Base-by-base conservation (phyloP, 2,888 invertebrate species). In the Lydus trimaculatus region DNA sequence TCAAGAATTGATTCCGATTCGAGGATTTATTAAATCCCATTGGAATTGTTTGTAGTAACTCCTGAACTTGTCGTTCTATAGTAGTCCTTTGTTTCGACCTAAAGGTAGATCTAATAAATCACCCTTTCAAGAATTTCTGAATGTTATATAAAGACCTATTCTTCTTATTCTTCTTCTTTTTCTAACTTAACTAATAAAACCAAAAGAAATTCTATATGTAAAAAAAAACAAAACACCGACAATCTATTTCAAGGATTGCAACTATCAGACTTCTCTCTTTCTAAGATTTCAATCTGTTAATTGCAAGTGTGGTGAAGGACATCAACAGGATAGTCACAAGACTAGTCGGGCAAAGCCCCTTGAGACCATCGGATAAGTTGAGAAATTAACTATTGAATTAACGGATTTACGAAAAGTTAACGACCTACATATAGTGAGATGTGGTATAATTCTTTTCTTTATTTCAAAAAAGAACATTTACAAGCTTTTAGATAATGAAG, bases 101-200 rank as follows among this genome's bases (percentile, higher is more conserved):
- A 43, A 52, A 52, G 13, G 52, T 52, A 52, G 13, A 52, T 52
- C 52, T 11, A 52, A 52, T 52, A 52, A 52, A 52, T 52, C 25
- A 52, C 13, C 25, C 25, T 25, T 52, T 25, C 25, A 52, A 52
- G 25, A 25, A 52, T 23, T 25, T 13, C 52, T 5, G 52, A 52
- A 25, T 52, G 25, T 52, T 52, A 23, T 52, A 13, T 5, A 25
- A 52, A 13, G 52, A 52, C 52, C 0, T 43, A 43, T 17, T 11
- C 7, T 36, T 20, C 39, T 20, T 20, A 9, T 48, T 48, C 17
- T 20, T 43, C 43, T n/a, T n/a, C n/a, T n/a, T n/a, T n/a, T 43
- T 20, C 20, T 48, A 20, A 20, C 20, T 48, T 28, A 2, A 48
- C 9, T 11, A 48, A 9, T 11, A 48, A 9, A 43, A 43, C n/a